phyloP scores from a whole-genome alignment of 2,888 invertebrate genomes.

The Hartigia nigra region DNA sequence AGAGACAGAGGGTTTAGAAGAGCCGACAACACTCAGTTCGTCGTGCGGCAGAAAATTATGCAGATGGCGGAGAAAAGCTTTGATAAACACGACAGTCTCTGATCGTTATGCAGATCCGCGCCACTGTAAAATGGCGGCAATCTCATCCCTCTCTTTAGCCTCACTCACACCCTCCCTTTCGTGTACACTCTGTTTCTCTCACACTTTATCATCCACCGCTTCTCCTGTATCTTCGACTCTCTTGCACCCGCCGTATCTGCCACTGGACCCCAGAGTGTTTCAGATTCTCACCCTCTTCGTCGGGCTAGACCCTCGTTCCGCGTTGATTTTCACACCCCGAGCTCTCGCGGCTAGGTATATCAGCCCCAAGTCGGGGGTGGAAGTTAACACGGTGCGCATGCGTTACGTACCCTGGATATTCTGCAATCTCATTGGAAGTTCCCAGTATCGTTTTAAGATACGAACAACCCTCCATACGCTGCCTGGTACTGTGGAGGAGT shows the following conservation, averaged over 20 bases:
- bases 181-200: background rate
- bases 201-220: slow-evolving; percentile 11
- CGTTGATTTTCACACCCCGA: slow-evolving; percentile 62
- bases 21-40: slow-evolving; percentile 23
- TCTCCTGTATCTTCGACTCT: slow-evolving; percentile 32
- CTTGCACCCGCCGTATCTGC: background rate
- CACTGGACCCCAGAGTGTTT: slow-evolving; percentile 32
- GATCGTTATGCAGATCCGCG: slow-evolving; percentile 66
- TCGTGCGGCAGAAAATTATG: slow-evolving; percentile 63
- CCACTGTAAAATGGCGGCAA: slow-evolving; percentile 65
- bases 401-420: slow-evolving; percentile 3
- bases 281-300: slow-evolving; percentile 44
- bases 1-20: background rate
- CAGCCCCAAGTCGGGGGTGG: slow-evolving; percentile 45
- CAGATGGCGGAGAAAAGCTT: slow-evolving; percentile 66
- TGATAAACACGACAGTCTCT: slow-evolving; percentile 66
- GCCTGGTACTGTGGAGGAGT: background rate
- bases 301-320: slow-evolving; percentile 17
- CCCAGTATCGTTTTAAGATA: slow-evolving; percentile 41
- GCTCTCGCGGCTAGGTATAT: slow-evolving; percentile 38
- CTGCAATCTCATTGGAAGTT: slow-evolving; percentile 57
- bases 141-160: slow-evolving; percentile 40
- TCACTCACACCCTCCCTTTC: background rate
- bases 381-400: slow-evolving; percentile 13
- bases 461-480: slow-evolving; percentile 17